These are phyloP conservation scores for Microctonus hyperodae DNA, from an alignment of 2,888 invertebrate species.

Conservation along the genomic window DNA sequence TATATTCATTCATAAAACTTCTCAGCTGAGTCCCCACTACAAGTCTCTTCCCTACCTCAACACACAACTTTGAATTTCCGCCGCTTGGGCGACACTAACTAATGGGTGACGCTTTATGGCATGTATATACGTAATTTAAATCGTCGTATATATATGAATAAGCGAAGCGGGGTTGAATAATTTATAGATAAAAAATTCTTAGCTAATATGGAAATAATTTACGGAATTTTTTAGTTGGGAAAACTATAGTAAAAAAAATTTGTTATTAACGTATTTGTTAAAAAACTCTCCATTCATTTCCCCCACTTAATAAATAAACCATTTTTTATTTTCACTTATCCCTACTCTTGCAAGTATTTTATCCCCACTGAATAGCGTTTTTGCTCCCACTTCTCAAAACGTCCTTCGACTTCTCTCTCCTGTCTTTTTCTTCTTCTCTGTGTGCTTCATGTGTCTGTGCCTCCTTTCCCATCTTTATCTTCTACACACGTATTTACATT, in stretches of 20 bases:
- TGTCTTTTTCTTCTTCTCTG: slow-evolving; percentile 1
- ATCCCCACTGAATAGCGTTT: neutral
- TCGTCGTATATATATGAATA: too few relatives aligned
- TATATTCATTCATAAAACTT: slow-evolving; percentile 67
- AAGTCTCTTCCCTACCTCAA: neutral
- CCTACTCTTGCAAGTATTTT: neutral
- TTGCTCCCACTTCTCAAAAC: slow-evolving; percentile 24
- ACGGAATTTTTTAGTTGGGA: too few relatives aligned
- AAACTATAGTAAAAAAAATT: neutral
- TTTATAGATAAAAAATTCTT: too few relatives aligned
- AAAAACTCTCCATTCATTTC: neutral
- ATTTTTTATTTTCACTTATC: neutral
- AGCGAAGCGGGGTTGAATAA: too few relatives aligned
- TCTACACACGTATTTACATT: slow-evolving; percentile 6
- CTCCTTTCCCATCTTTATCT: slow-evolving; percentile 15
- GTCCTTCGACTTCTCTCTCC: slow-evolving; percentile 28
- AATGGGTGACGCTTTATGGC: neutral
- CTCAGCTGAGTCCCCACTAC: slow-evolving; percentile 24
- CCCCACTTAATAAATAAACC: neutral
- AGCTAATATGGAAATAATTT: too few relatives aligned
- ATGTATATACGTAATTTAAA: neutral
- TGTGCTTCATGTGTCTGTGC: neutral
- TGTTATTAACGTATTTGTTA: neutral
- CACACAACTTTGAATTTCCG: neutral
- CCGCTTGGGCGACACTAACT: neutral